Evolutionary conservation across 2,888 invertebrate species (phyloP).

Genomic region (Drosophila greeni): DNA sequence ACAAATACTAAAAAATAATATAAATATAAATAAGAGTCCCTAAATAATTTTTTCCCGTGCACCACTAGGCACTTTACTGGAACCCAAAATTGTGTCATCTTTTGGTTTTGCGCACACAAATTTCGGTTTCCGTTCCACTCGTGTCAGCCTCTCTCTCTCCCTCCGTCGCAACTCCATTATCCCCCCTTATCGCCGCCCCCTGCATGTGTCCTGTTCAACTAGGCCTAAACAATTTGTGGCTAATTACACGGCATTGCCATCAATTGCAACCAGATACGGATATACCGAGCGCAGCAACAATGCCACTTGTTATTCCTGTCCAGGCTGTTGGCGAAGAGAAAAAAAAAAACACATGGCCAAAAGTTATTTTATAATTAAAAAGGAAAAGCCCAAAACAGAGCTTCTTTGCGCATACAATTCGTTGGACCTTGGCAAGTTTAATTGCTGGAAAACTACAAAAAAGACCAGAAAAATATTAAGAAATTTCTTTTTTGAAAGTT

Average conservation of each 20-base stretch:
- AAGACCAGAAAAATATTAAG: constrained; percentile 1
- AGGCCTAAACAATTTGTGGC: constrained; percentile 75
- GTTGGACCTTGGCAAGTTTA: constrained; percentile 19
- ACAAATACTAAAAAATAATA: no score
- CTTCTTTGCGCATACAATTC: constrained; percentile 17
- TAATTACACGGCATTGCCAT: constrained; percentile 71
- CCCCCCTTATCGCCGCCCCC: not conserved
- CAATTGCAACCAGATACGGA: constrained; percentile 56
- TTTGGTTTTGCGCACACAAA: constrained; percentile 71
- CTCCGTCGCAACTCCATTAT: not conserved
- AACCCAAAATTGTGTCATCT: constrained; percentile 70
- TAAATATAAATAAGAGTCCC: not conserved
- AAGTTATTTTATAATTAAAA: constrained; percentile 75
- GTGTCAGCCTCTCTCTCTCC: constrained; percentile 32
- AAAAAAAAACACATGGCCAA: constrained; percentile 18
- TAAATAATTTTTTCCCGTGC: not conserved
- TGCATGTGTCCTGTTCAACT: constrained; percentile 54
- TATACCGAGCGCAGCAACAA: constrained; percentile 40
- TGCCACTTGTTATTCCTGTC: constrained; percentile 29
- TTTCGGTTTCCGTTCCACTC: constrained; percentile 57
- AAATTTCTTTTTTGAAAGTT: constrained; percentile 13
- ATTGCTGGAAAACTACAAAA: constrained; percentile 2
- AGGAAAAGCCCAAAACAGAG: constrained; percentile 1
- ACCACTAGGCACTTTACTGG: constrained; percentile 38
- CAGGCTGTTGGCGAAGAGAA: constrained; percentile 8